phyloP scores from a whole-genome alignment of 2,113 vertebrate species.

The Jaculus jaculus region DNA sequence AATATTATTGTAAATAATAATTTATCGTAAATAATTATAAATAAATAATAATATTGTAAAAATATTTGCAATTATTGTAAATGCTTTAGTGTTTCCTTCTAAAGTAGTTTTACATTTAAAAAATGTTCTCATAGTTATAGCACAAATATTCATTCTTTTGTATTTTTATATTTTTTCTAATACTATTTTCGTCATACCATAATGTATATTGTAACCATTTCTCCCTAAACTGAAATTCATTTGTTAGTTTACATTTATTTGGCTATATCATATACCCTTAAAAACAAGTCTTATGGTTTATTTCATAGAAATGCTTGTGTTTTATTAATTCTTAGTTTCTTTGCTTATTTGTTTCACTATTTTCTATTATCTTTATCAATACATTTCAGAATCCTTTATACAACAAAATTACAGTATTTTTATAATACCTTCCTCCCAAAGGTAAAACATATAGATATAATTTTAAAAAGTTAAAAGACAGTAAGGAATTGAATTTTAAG shows the following conservation, averaged over 20 bases:
- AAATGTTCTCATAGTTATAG: background rate
- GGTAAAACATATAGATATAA: background rate
- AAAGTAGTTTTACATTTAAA: background rate
- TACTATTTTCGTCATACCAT: background rate
- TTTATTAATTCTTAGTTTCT: constrained; percentile 17
- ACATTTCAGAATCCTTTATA: constrained; percentile 19
- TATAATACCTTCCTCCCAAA: background rate
- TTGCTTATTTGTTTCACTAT: background rate
- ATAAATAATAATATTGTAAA: constrained; percentile 53
- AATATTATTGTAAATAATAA: constrained; percentile 11
- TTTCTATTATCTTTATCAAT: background rate
- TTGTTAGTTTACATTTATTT: background rate
- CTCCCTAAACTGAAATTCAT: background rate
- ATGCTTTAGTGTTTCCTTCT: constrained; percentile 11
- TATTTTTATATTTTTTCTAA: background rate
- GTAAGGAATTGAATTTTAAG: constrained; percentile 1
- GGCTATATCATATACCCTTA: background rate
- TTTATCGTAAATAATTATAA: no score
- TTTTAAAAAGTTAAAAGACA: background rate
- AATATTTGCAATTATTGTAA: constrained; percentile 24
- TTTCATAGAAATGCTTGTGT: background rate
- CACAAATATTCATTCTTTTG: background rate
- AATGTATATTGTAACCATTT: background rate
- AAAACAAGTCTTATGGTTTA: background rate
- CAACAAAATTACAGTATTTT: constrained; percentile 7